These are phyloP conservation scores for Heliconius erato DNA, from an alignment of 2,888 invertebrate genomes.

Conservation along the genomic window DNA sequence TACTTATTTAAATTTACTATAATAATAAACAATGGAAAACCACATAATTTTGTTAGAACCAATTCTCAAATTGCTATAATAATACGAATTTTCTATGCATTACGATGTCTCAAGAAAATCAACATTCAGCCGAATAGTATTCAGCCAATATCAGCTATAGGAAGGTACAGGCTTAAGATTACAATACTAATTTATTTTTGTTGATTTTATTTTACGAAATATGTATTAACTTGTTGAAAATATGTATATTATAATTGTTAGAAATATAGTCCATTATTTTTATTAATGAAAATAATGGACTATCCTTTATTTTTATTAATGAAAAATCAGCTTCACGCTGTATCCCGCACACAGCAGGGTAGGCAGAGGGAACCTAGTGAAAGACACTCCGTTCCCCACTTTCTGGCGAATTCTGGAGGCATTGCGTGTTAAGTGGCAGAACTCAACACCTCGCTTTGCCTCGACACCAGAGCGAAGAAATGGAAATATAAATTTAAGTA, in stretches of 20 bases:
- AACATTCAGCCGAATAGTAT: background rate
- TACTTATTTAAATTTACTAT: background rate
- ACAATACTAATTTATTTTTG: background rate
- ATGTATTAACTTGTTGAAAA: background rate
- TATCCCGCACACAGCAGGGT: no score
- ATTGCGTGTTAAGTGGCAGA: no score
- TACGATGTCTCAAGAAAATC: conserved; percentile 9
- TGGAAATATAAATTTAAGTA: no score
- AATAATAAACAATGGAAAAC: background rate
- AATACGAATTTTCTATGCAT: conserved; percentile 9
- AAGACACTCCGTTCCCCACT: no score
- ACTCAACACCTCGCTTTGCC: no score
- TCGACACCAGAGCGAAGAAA: no score
- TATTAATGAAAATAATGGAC: no score
- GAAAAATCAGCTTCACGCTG: no score
- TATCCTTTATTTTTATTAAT: no score
- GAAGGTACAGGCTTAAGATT: background rate
- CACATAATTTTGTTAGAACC: conserved; percentile 2
- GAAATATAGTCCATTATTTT: background rate
- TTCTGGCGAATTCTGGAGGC: no score
- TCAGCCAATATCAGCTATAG: background rate
- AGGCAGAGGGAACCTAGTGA: no score
- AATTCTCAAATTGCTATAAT: conserved; percentile 8
- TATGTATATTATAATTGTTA: background rate
- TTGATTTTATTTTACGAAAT: background rate